Percentiles rank a stretch among this genome's conserved stretches.
These are phyloP conservation scores for Athripsodes cinereus DNA, from an alignment of 2,888 invertebrate genomes.

Conservation along the genomic window DNA sequence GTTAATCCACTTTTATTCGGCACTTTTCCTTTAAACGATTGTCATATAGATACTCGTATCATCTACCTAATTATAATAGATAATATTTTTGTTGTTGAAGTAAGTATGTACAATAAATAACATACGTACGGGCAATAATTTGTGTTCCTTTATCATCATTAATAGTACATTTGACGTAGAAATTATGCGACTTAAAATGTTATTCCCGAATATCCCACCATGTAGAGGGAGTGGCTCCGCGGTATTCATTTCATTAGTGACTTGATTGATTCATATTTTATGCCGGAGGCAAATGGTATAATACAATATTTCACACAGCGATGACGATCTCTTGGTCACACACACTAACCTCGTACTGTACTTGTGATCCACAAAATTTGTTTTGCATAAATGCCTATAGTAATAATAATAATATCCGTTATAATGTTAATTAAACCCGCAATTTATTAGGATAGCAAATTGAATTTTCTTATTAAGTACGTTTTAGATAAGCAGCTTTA, in stretches of 20 bases:
- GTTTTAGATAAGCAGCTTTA: not conserved
- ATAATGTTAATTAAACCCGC: not conserved
- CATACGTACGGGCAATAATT: too few species aligned
- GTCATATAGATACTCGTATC: too few species aligned
- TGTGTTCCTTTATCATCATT: too few species aligned
- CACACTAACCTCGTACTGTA: not conserved
- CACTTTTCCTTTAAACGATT: too few species aligned
- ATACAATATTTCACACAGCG: not conserved
- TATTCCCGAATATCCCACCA: not conserved
- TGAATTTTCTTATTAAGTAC: not conserved
- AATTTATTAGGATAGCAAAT: not conserved
- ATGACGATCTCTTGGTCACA: not conserved
- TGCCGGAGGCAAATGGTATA: not conserved
- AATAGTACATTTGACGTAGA: not conserved
- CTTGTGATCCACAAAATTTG: not conserved
- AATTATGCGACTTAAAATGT: not conserved
- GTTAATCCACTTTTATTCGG: too few species aligned
- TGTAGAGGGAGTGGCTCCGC: not conserved
- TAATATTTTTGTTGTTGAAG: too few species aligned
- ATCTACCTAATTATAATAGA: too few species aligned
- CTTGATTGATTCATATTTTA: slow-evolving; percentile 2
- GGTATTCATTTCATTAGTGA: not conserved
- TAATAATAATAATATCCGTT: not conserved
- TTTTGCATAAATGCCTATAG: not conserved
- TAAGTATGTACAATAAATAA: too few species aligned